Base-by-base conservation (phyloP, 1,140 invertebrate genomes). In the Scylla paramamosain region DNA sequence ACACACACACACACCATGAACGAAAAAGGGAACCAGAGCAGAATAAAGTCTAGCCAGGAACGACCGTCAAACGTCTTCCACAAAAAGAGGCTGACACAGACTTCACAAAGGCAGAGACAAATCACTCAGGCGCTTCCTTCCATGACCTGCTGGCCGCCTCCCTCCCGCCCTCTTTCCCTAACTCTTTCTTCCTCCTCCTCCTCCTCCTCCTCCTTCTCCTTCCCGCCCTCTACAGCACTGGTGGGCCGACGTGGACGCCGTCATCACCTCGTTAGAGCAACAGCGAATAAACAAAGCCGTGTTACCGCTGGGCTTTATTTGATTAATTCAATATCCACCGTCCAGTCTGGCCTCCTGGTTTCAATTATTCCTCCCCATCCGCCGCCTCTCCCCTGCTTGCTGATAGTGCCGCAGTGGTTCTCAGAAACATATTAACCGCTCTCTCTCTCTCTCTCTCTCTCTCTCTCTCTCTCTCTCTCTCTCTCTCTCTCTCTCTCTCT, bases 401-500 rank as follows among this genome's bases (percentile, higher is more conserved):
- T 77, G 25, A 77, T 77, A n/a, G 7, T 48, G 39, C 39, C 39
- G 39, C 28, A 91, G 32, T 25, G 28, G 28, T 48, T 16, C 28
- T 48, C 28, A 39, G 45, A n/a, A n/a, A 48, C 25, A 91, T 25
- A 46, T 25, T 77, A 12, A 0, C 29, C 67, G 4, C 32, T 48
- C 8, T 0, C 1, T 77, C 20, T 92, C 59, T 77, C 91, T 77
- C 90, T 92, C 90, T 92, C 90, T 92, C 48, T 91, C 10, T 92
- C 90, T 67, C 90, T 67, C 90, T 59, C n/a, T 91, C 90, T 91
- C 90, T 59, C 59, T 52, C 91, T 92, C 91, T 52, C 90, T 77
- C 90, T 92, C 90, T 92, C 90, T 92, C 90, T 92, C 90, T 92
- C 90, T 92, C 90, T 92, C 90, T 92, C 90, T 92, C 90, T 91